phyloP scores from a whole-genome alignment of 2,113 vertebrate species.

The Cairina moschata region DNA sequence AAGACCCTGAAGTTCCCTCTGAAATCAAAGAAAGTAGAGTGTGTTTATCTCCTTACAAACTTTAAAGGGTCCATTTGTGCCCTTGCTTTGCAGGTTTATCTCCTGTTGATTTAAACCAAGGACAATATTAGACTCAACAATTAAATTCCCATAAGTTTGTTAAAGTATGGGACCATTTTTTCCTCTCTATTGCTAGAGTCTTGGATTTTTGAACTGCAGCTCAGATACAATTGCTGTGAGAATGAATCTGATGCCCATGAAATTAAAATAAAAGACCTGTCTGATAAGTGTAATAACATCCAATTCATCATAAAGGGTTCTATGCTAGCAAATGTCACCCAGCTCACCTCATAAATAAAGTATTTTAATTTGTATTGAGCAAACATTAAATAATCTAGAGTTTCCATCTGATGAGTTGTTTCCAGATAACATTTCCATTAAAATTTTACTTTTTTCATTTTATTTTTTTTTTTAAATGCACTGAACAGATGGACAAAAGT shows the following conservation, averaged over 20 bases:
- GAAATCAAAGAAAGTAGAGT: background rate
- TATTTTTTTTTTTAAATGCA: background rate
- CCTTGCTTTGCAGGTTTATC: slow-evolving; percentile 12
- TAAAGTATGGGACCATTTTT: background rate
- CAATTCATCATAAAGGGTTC: background rate
- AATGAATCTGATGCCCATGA: background rate
- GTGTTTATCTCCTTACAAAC: background rate
- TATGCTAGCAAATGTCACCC: background rate
- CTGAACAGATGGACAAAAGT: background rate
- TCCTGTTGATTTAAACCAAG: slow-evolving; percentile 27
- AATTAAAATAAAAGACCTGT: background rate
- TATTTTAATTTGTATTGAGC: background rate
- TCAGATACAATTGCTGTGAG: background rate
- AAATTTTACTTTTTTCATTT: background rate
- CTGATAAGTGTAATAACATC: background rate
- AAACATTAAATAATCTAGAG: background rate
- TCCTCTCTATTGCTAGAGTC: background rate
- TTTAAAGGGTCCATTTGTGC: background rate
- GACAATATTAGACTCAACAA: slow-evolving; percentile 14
- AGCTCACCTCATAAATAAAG: background rate
- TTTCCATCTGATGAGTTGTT: background rate
- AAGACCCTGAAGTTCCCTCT: background rate
- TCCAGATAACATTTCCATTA: background rate
- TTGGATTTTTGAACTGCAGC: background rate
- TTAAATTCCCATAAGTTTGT: background rate